phyloP scores from a whole-genome alignment of 2,113 vertebrate genomes.

The Deroptyus accipitrinus region DNA sequence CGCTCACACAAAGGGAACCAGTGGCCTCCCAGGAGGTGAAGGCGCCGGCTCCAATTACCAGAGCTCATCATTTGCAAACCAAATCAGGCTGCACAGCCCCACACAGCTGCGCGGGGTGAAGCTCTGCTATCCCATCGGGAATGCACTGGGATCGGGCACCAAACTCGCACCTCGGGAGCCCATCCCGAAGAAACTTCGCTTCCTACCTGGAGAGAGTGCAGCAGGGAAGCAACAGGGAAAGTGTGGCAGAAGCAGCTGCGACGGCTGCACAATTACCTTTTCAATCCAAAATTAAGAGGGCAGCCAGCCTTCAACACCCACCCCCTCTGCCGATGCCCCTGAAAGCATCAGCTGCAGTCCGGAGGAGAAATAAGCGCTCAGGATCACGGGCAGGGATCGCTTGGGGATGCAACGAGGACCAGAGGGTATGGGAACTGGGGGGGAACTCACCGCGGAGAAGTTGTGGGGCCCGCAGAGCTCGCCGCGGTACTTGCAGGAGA shows the following conservation, averaged over 20 bases:
- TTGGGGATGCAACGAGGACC: not conserved
- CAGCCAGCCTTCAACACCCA: too few species aligned
- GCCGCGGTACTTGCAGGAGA: slow-evolving; percentile 96
- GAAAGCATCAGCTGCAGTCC: not conserved
- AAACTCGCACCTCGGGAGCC: not conserved
- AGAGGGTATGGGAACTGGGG: not conserved
- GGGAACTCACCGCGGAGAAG: slow-evolving; percentile 94
- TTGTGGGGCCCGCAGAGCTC: slow-evolving; percentile 93
- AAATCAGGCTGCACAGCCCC: not conserved
- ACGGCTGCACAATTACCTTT: too few species aligned
- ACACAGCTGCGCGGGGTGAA: not conserved
- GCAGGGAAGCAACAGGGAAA: not conserved
- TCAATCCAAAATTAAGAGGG: not conserved
- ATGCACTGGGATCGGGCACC: accelerated
- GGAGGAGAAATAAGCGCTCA: accelerated
- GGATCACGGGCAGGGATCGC: not conserved
- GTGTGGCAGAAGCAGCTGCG: accelerated
- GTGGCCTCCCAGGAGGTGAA: not conserved
- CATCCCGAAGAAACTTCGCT: not conserved
- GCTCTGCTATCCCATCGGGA: not conserved
- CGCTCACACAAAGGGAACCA: accelerated
- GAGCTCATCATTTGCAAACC: not conserved
- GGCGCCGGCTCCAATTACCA: not conserved
- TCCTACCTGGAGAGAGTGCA: not conserved
- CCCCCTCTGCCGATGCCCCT: not conserved